Evolutionary conservation across 2,888 invertebrate genomes (phyloP), one percentile per base, ranked within the genome.

Genomic region (Trachelus tabidus): DNA sequence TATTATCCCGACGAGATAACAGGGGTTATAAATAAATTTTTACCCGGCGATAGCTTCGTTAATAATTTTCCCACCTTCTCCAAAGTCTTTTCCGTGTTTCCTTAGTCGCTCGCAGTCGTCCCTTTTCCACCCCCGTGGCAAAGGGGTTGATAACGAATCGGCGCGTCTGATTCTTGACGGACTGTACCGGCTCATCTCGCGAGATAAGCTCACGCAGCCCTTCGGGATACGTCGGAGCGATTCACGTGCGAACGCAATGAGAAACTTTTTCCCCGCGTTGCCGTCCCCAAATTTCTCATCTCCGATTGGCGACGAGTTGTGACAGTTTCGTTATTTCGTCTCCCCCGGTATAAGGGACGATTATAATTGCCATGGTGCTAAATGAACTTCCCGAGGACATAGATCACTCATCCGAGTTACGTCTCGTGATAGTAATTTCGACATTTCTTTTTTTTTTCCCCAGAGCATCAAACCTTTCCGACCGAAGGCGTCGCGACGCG

Each of bases 371-470:
- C 15, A 33, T 6, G 31, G 69, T 69, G 30, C 30, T 11, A 69
- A 69, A 69, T 33, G 69, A 11, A 33, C 69, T 69, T 69, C 33
- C 30, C 69, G 69, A 30, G 69, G 71, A 35, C 37, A 56, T 75
- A 37, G 73, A 73, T 68, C 75, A 71, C 68, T 74, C 74, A 33
- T 34, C 34, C 40, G 73, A 56, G 40, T 73, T 31, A 68, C 76
- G 34, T 35, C 68, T 35, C 74, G 6, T 15, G 37, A 23, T 30
- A n/a, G 40, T n/a, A 73, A 56, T 79, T 75, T 73, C 75, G 71
- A 34, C 23, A 76, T 80, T 77, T 73, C 74, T 76, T 76, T 75
- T 76, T 73, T 73, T 73, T 37, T 1, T 0, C 40, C n/a, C 30
- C 71, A 9, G 71, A 71, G 30, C 3, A 33, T 71, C 30, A 12